Base-by-base conservation (phyloP, 2,888 invertebrate species). In the Drosophila monieri region DNA sequence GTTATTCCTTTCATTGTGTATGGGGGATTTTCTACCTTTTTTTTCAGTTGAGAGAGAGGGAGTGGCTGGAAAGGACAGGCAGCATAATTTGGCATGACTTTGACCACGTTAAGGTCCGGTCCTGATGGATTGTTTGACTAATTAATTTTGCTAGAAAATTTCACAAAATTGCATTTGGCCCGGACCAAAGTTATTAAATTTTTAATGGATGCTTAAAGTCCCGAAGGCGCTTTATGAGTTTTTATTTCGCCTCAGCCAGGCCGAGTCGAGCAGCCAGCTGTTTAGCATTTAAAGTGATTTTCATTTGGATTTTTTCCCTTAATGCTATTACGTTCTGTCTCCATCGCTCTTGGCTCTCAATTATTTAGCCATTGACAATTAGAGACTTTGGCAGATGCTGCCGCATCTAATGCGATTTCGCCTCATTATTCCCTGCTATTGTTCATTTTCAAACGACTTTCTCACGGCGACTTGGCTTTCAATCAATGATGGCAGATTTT, bases 321-420 rank as follows among this genome's bases (percentile, higher is more conserved):
- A 74, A 84, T 58, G 78, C 81, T 69, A 77, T 87, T 86, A 77
- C 35, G 15, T 65, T 25, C 44, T 41, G 27, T 51, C 39, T 62
- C 46, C 23, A 27, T 23, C 15, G 41, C 8, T 41, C 27, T 47
- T n/a, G 51, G 54, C 67, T 61, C 53, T 80, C 77, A 79, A 81
- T 85, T 77, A 81, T 74, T 78, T 76, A 61, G 61, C 73, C 71
- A 74, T 81, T 76, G 80, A 76, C 80, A 79, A 81, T 77, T 79
- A 78, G 72, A 62, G 55, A 64, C 64, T 68, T 61, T 70, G 35
- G 65, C 65, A 53, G 64, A 47, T 65, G 64, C 64, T 67, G 66
- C 54, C 49, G 46, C 66, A 48, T 27, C 67, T 66, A 74, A 74
- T 71, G 57, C 61, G 52, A 60, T 73, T 77, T 61, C 27, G 73